Evolutionary conservation across 2,113 vertebrate species (phyloP), one percentile per base, ranked within the genome.

Genomic region (Perognathus longimembris): DNA sequence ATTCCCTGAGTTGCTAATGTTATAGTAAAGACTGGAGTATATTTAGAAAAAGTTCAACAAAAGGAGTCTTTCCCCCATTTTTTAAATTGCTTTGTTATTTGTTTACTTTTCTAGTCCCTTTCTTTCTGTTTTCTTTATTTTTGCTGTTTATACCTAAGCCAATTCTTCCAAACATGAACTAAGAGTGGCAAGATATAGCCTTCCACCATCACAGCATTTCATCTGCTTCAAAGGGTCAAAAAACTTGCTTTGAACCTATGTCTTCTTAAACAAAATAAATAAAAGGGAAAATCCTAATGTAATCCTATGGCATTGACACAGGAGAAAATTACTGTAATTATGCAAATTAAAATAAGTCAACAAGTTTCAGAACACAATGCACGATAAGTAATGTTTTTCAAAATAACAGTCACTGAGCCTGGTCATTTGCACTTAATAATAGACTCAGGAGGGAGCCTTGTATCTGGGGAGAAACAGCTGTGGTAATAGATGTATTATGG

Each of bases 291-390:
- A 96, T 96, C 95, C 94, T 94, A 95, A 94, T 97, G 97, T 92
- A 94, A 94, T 97, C 85, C 34, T 70, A 96, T 85, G 81, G 96
- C 93, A 95, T 93, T 92, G 32, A 96, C 95, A 92, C 89, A 95
- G 95, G 89, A 97, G 96, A 98, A 97, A 98, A 98, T 98, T 96
- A 97, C 96, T 97, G 40, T 98, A 97, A 98, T 98, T 98, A 98
- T 97, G 96, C 96, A 98, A 97, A 98, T 97, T 96, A 96, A 96
- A 97, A 97, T 96, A 96, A 98, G 95, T 85, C 89, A 97, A 97
- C 96, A 98, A 98, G 96, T 96, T 96, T 97, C 96, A 97, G 97
- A 95, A 96, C 95, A 97, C 94, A 97, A 97, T 97, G 69, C 97
- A 78, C 10, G 90, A 96, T 97, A 98, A 98, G 98, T 97, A 98